Conservation (phyloP, 2,797 vertebrate genomes). For the Sebastes cheni region DNA sequence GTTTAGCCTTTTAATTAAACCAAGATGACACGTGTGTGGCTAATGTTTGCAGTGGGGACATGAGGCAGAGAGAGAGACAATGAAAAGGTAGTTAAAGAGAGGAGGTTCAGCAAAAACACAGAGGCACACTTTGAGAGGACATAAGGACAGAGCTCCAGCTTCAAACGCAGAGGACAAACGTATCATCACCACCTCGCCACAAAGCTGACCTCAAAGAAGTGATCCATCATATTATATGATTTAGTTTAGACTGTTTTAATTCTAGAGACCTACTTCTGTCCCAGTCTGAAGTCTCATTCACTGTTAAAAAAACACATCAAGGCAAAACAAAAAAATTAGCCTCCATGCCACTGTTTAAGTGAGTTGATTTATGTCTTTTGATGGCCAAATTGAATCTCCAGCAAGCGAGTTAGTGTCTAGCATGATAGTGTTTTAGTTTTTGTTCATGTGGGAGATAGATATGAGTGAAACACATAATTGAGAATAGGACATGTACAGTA, state of each 20-base stretch:
- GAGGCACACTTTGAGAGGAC: constrained; percentile 55
- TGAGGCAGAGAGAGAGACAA: constrained; percentile 30
- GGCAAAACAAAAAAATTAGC: too few species aligned
- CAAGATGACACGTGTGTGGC: constrained; percentile 50
- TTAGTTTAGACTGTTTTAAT: constrained; percentile 17
- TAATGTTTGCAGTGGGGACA: constrained; percentile 46
- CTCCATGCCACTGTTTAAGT: neutral
- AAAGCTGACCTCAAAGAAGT: constrained; percentile 24
- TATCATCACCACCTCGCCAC: constrained; percentile 33
- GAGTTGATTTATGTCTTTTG: neutral
- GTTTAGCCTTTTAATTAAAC: constrained; percentile 56
- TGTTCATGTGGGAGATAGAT: neutral
- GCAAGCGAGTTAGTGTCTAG: too few species aligned
- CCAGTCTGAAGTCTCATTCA: neutral
- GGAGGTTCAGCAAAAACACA: constrained; percentile 42
- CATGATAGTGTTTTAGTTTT: neutral
- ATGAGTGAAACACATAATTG: neutral
- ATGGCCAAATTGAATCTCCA: neutral
- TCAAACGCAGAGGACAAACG: constrained; percentile 31
- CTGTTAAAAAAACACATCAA: neutral
- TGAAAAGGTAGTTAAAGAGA: constrained; percentile 43
- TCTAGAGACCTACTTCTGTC: neutral
- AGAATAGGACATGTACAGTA: neutral
- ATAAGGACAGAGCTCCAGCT: constrained; percentile 46
- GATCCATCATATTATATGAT: neutral